Evolutionary conservation across 2,888 invertebrate species (phyloP).

Genomic region (Thysanoteuthis rhombus): DNA sequence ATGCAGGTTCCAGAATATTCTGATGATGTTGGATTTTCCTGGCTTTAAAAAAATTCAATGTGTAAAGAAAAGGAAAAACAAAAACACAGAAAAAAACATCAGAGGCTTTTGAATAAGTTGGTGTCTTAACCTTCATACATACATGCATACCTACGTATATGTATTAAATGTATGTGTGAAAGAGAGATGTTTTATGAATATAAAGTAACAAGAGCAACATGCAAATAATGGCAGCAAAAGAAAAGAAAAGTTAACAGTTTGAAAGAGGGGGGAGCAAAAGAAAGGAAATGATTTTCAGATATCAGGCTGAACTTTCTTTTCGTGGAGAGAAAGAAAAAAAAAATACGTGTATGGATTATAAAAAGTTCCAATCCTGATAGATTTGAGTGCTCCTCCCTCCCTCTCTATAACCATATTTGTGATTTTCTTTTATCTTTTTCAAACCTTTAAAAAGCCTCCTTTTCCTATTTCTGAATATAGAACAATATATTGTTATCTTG

Average conservation of each 20-base stretch:
- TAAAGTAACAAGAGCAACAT: not conserved
- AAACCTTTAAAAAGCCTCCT: not conserved
- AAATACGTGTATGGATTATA: not conserved
- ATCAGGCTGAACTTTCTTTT: not conserved
- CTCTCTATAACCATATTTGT: not conserved
- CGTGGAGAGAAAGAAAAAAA: not conserved
- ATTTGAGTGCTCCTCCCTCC: not conserved
- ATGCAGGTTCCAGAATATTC: not conserved
- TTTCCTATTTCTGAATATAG: not conserved
- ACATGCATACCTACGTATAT: not conserved
- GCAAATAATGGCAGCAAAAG: not conserved
- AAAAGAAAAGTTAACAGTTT: not conserved
- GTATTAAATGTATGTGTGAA: not conserved
- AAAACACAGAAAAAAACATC: not conserved
- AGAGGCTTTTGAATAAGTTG: not conserved
- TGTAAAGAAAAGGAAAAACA: not conserved
- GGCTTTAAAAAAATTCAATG: not conserved
- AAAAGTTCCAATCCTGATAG: not conserved
- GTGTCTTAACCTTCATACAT: not conserved
- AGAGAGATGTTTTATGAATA: not conserved
- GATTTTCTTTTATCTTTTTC: not conserved
- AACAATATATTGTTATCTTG: not conserved
- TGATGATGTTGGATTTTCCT: slow-evolving; percentile 12
- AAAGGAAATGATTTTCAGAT: not conserved
- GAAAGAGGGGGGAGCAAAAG: not conserved